phyloP scores from a whole-genome alignment of 2,888 invertebrate species.

The Eilema sororculum region DNA sequence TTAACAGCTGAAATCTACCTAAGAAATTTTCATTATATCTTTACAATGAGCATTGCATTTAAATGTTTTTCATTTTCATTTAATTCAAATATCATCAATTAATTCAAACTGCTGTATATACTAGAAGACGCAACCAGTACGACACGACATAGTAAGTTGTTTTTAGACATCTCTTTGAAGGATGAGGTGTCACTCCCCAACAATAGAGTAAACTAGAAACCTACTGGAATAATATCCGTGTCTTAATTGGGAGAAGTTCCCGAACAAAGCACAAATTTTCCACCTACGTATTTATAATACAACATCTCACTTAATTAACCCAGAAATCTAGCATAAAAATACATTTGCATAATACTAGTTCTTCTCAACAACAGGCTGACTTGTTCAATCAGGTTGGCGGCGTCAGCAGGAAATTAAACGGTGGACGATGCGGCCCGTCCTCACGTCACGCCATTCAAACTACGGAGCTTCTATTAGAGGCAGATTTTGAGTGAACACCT shows the following conservation, averaged over 20 bases:
- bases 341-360: conserved; percentile 44
- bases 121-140: too few relatives aligned
- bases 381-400: conserved; percentile 69
- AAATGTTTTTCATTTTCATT: too few relatives aligned
- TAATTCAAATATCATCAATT: too few relatives aligned
- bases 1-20: too few relatives aligned
- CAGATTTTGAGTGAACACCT: conserved; percentile 60
- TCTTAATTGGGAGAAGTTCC: neutral
- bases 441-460: conserved; percentile 73
- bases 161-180: too few relatives aligned
- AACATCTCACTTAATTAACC: neutral
- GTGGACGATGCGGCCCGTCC: conserved; percentile 65
- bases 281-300: too few relatives aligned
- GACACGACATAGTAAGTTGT: too few relatives aligned
- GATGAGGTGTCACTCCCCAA: neutral
- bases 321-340: conserved; percentile 37
- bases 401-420: conserved; percentile 84
- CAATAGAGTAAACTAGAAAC: neutral
- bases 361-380: conserved; percentile 50
- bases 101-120: too few relatives aligned
- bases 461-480: conserved; percentile 60
- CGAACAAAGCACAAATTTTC: too few relatives aligned
- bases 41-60: too few relatives aligned
- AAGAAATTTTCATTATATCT: too few relatives aligned
- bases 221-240: neutral